Percentiles rank a stretch among this genome's conserved stretches.
Evolutionary conservation across 1,140 invertebrate genomes (phyloP).

Genomic region (Drosophila busckii): DNA sequence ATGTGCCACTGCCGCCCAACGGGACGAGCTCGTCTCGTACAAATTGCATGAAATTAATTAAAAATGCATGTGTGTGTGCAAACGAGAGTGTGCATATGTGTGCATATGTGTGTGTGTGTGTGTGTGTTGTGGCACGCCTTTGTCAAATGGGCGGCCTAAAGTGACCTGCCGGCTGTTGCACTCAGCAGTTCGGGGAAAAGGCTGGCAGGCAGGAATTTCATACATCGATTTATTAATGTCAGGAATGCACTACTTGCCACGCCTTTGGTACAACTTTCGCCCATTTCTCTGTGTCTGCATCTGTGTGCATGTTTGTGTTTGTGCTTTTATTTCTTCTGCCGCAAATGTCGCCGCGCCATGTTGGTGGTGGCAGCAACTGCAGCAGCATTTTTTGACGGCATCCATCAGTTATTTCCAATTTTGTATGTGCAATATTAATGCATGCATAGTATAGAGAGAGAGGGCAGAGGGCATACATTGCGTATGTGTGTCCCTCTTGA

Average conservation of each 20-base stretch:
- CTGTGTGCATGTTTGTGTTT: slow-evolving; percentile 1
- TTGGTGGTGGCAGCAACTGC: slow-evolving; percentile 18
- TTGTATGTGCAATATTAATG: slow-evolving; percentile 70
- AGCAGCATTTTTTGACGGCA: slow-evolving; percentile 67
- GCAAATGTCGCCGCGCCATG: slow-evolving; percentile 41
- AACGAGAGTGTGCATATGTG: neutral
- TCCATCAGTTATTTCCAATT: slow-evolving; percentile 74
- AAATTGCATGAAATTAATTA: slow-evolving; percentile 77
- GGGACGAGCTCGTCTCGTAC: slow-evolving; percentile 28
- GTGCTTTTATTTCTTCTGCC: slow-evolving; percentile 29
- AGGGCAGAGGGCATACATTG: neutral
- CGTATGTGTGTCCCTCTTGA: slow-evolving; percentile 14
- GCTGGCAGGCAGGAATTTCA: slow-evolving; percentile 42
- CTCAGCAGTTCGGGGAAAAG: slow-evolving; percentile 6
- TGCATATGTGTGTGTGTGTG: slow-evolving; percentile 8
- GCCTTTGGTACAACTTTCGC: slow-evolving; percentile 21
- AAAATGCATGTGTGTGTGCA: slow-evolving; percentile 57
- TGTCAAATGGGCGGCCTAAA: slow-evolving; percentile 69
- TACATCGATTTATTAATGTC: slow-evolving; percentile 73
- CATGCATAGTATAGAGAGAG: slow-evolving; percentile 16
- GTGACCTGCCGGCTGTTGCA: slow-evolving; percentile 63
- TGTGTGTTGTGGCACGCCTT: slow-evolving; percentile 50
- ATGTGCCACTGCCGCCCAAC: neutral
- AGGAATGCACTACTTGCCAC: slow-evolving; percentile 51
- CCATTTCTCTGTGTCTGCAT: neutral